Conservation (phyloP, 2,888 invertebrate genomes). For the Amiota minor region DNA sequence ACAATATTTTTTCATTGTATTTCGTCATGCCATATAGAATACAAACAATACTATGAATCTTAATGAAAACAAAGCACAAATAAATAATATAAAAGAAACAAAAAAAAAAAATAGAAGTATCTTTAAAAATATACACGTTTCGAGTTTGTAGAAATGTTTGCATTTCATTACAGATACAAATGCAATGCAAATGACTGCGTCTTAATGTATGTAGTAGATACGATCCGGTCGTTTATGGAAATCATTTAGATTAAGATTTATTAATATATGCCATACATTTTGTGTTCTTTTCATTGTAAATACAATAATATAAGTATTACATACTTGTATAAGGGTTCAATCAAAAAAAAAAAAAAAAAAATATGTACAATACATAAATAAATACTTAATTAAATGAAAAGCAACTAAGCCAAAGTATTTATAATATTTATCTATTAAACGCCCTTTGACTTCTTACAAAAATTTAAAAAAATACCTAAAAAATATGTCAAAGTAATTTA, state of each 20-base stretch:
- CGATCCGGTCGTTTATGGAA: conserved; percentile 1
- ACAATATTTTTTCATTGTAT: neutral
- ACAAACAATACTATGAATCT: too few relatives aligned
- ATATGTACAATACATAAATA: neutral
- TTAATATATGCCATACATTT: conserved; percentile 16
- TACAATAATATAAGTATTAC: too few relatives aligned
- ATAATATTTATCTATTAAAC: too few relatives aligned
- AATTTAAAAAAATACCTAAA: too few relatives aligned
- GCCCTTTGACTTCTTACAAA: too few relatives aligned
- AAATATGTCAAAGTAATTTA: too few relatives aligned
- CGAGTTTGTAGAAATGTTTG: conserved; percentile 22
- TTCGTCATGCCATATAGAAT: conserved; percentile 3
- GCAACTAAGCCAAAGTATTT: too few relatives aligned
- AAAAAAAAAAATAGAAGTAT: conserved; percentile 8
- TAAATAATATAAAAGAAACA: neutral
- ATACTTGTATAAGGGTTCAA: too few relatives aligned
- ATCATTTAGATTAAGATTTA: conserved; percentile 11
- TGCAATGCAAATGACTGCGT: neutral
- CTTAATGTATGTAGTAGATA: too few relatives aligned
- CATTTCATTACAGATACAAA: conserved; percentile 6
- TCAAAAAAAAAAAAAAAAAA: too few relatives aligned
- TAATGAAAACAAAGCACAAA: neutral
- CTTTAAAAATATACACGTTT: conserved; percentile 25
- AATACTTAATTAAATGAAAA: neutral
- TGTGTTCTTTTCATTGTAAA: neutral